Base-by-base conservation (phyloP, 2,113 vertebrate species). In the Elephas maximus region DNA sequence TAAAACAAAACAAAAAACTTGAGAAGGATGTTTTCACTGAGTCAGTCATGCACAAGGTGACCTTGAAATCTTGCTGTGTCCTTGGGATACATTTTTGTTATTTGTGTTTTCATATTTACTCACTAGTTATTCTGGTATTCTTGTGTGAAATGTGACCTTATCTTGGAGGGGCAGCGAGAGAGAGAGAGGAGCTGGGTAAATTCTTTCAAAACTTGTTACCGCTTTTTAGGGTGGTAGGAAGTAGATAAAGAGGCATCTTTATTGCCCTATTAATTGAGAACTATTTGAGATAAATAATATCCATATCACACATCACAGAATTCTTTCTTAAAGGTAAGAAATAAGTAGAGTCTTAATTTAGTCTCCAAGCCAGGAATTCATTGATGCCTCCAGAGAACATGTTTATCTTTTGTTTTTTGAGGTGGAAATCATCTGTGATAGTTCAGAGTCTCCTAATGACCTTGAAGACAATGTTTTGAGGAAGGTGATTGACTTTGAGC, bases 291-390 rank as follows among this genome's bases (percentile, higher is more conserved):
- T 10, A 65, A 24, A 74, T 20, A 23, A 44, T 15, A 2, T 8
- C 44, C 21, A 10, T 6, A 17, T 48, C 1, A 4, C 71, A 17
- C 4, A 1, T 2, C 18, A 18, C 21, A 21, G 6, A 21, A 44
- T 62, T 48, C 45, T 45, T 90, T 60, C 23, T 2, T 23, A 57
- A n/a, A 83, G 23, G 8, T 73, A 45, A 74, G 33, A 20, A 45
- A 28, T 77, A 26, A 6, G 62, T 17, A 26, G 20, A 5, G 18
- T 53, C 45, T 30, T 62, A 0, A 0, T 48, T 48, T 53, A 57
- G 60, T 37, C 60, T 57, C 30, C 10, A 53, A 41, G 2, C 28
- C 5, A 45, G 23, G 41, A 77, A 26, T 20, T 77, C 79, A n/a
- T 15, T 12, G 26, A 63, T 0, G 8, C 15, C 17, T n/a, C 24